phyloP scores from a whole-genome alignment of 2,113 vertebrate species.

The Trogon surrucura region DNA sequence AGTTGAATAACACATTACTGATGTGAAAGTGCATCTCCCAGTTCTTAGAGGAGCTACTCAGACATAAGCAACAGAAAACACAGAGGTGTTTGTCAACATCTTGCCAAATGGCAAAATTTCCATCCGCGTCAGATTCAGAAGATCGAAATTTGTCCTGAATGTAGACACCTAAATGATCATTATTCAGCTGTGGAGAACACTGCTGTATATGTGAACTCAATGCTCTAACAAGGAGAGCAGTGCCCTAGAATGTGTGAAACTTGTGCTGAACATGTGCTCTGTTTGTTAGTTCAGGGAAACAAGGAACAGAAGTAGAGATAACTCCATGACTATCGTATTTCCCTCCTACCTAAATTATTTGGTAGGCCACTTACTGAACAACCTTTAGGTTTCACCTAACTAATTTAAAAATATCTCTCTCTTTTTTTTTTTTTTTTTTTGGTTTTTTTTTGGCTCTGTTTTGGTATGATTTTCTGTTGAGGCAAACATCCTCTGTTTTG shows the following conservation, averaged over 20 bases:
- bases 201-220: background rate
- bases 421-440: background rate
- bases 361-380: background rate
- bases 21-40: background rate
- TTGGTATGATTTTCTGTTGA: background rate
- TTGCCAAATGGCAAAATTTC: background rate
- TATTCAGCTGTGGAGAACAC: background rate
- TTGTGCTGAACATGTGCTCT: background rate
- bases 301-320: background rate
- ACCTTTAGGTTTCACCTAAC: background rate
- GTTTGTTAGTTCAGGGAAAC: background rate
- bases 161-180: background rate
- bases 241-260: background rate
- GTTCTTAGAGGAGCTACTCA: background rate
- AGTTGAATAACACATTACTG: background rate
- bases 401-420: background rate
- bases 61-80: background rate
- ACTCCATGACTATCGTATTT: background rate
- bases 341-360: background rate
- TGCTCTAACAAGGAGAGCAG: background rate
- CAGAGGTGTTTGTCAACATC: background rate
- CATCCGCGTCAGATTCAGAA: background rate
- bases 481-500: background rate
- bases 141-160: background rate
- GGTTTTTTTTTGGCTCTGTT: background rate